Percentiles rank a stretch among this genome's conserved stretches.
Evolutionary conservation across 1,140 invertebrate species (phyloP).

Genomic region (Zaprionus inermis): DNA sequence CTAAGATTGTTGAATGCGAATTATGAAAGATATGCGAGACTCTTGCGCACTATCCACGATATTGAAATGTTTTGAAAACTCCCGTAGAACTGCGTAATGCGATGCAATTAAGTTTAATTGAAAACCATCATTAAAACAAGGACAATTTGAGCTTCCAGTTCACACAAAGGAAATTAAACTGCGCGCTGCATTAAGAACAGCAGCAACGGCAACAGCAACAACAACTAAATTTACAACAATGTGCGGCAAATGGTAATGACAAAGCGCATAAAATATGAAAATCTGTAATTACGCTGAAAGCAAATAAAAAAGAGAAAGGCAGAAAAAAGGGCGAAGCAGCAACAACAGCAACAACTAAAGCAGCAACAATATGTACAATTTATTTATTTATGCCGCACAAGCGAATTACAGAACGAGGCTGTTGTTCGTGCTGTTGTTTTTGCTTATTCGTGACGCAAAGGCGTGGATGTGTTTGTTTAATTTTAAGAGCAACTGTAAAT

Average conservation of each 20-base stretch:
- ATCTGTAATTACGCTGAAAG: slow-evolving; percentile 57
- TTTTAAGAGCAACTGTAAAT: slow-evolving; percentile 65
- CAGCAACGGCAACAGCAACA: not conserved
- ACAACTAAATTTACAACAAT: slow-evolving; percentile 35
- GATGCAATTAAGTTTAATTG: slow-evolving; percentile 44
- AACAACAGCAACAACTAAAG: not conserved
- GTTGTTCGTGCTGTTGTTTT: not conserved
- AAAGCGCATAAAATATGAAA: slow-evolving; percentile 54
- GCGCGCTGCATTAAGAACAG: slow-evolving; percentile 4
- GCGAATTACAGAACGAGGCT: slow-evolving; percentile 26
- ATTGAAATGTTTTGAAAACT: too few species aligned
- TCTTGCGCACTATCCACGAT: too few species aligned
- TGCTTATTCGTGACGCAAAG: too few species aligned
- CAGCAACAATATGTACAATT: slow-evolving; percentile 18
- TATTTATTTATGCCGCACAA: slow-evolving; percentile 43
- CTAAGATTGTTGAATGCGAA: too few species aligned
- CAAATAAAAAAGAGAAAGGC: slow-evolving; percentile 29
- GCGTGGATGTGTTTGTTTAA: slow-evolving; percentile 26
- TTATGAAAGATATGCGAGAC: too few species aligned
- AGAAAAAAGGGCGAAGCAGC: not conserved
- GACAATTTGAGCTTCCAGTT: slow-evolving; percentile 56
- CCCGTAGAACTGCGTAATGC: slow-evolving; percentile 13
- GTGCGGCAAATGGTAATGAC: slow-evolving; percentile 24
- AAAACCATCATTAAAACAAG: slow-evolving; percentile 21
- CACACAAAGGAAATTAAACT: slow-evolving; percentile 43